phyloP scores from a whole-genome alignment of 92 coral and sea anemone species.

The Phenganax marumi region DNA sequence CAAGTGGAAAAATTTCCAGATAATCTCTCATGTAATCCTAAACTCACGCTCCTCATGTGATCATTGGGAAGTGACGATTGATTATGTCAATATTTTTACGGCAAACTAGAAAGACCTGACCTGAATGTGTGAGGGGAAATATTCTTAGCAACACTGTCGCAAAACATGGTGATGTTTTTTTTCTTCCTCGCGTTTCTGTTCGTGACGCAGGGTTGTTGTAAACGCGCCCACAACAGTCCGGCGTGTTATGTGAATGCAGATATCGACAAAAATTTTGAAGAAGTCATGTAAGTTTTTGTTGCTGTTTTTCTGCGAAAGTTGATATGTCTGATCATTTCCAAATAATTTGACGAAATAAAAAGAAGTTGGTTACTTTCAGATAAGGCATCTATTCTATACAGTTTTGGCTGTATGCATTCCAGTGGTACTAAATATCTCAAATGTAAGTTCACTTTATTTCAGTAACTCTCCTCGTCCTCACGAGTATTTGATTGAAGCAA shows the following conservation, averaged over 20 bases:
- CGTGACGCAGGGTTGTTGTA: background rate
- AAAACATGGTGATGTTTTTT: constrained; percentile 32
- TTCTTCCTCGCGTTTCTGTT: background rate
- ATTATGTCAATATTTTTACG: background rate
- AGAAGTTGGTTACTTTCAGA: background rate
- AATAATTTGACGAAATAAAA: background rate
- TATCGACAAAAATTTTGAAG: constrained; percentile 58
- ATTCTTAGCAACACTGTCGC: constrained; percentile 7
- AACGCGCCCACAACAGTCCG: constrained; percentile 38
- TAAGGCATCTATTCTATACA: too few relatives aligned
- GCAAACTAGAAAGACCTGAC: background rate
- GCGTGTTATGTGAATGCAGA: constrained; percentile 64
- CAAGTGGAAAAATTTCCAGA: too few relatives aligned
- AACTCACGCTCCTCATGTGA: background rate
- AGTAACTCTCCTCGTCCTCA: constrained; percentile 85
- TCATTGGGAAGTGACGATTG: background rate
- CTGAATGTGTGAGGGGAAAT: background rate
- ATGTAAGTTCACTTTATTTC: background rate
- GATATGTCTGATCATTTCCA: background rate
- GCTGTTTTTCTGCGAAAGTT: background rate
- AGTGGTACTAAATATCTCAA: too few relatives aligned
- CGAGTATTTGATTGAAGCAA: constrained; percentile 64
- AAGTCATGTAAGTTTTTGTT: constrained; percentile 68
- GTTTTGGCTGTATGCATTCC: too few relatives aligned
- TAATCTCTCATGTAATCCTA: background rate